A percentile compares a stretch with the other conserved stretches of the same genome.
These are phyloP conservation scores for Gallinago jamesoni DNA, from an alignment of 2,113 vertebrate species.

Conservation along the genomic window DNA sequence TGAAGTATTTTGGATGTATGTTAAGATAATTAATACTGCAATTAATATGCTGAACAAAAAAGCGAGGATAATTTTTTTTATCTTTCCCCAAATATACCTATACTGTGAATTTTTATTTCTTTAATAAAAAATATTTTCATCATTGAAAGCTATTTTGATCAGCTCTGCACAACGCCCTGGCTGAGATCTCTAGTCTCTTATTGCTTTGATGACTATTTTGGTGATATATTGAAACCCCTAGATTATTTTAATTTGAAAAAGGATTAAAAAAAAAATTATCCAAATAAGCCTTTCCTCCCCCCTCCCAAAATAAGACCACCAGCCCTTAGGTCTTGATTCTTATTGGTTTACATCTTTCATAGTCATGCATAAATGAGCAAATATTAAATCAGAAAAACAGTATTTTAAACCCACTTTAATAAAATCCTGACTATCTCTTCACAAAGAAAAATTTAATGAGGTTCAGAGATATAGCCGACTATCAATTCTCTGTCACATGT, in stretches of 20 bases:
- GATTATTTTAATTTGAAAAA: not conserved
- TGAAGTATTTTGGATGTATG: not conserved
- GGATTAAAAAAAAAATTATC: not conserved
- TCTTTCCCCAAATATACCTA: not conserved
- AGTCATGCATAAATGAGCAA: not conserved
- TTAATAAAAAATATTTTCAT: not conserved
- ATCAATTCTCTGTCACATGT: not conserved
- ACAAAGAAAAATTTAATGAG: not conserved
- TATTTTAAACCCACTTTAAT: not conserved
- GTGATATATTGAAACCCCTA: not conserved
- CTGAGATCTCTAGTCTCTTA: not conserved
- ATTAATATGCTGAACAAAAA: not conserved
- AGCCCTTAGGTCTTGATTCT: not conserved
- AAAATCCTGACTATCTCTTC: not conserved
- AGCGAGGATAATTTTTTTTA: not conserved
- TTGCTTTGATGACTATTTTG: not conserved
- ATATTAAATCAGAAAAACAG: not conserved
- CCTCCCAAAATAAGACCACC: not conserved
- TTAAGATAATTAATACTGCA: not conserved
- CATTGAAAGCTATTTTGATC: not conserved
- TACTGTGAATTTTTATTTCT: not conserved
- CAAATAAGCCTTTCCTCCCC: not conserved
- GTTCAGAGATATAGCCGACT: not conserved
- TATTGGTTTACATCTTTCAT: not conserved
- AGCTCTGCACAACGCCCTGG: not conserved